Conservation (phyloP, 2,888 invertebrate genomes). For the Petrophora chlorosata region DNA sequence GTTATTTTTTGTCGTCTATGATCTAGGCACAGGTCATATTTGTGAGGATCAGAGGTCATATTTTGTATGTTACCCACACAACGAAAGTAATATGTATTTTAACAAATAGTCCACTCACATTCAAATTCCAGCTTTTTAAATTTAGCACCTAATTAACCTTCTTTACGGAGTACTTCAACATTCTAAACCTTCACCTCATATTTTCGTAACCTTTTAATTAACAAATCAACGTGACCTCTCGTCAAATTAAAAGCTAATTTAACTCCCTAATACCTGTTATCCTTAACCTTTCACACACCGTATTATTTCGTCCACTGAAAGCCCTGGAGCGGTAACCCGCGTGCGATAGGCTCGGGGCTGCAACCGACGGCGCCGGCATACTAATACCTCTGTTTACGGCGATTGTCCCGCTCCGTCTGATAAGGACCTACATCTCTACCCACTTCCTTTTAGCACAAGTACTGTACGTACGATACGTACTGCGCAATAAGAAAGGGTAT, state of each 20-base stretch:
- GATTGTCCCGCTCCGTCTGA: slow-evolving; percentile 18
- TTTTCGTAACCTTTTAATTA: too few relatives aligned
- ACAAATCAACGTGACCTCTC: background rate
- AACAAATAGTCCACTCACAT: too few relatives aligned
- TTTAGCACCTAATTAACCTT: too few relatives aligned
- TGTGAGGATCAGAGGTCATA: too few relatives aligned
- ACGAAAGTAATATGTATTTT: too few relatives aligned
- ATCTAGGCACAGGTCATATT: too few relatives aligned
- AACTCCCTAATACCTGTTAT: background rate
- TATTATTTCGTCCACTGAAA: background rate
- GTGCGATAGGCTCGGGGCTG: slow-evolving; percentile 7
- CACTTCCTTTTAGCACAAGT: slow-evolving; percentile 1
- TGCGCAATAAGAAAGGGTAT: slow-evolving; percentile 13
- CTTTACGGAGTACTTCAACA: too few relatives aligned
- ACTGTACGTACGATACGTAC: background rate
- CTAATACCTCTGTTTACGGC: slow-evolving; percentile 24
- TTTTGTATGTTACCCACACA: too few relatives aligned
- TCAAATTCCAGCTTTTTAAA: too few relatives aligned
- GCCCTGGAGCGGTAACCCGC: slow-evolving; percentile 2
- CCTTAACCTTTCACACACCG: background rate
- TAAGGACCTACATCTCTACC: slow-evolving; percentile 12
- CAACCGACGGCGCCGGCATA: slow-evolving; percentile 10
- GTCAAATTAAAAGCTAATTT: background rate
- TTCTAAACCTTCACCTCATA: too few relatives aligned
- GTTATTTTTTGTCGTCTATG: too few relatives aligned